Percentiles rank a stretch among this genome's conserved stretches.
Conservation (phyloP, 2,113 vertebrate species). For the Tenebrosternarchus preto region DNA sequence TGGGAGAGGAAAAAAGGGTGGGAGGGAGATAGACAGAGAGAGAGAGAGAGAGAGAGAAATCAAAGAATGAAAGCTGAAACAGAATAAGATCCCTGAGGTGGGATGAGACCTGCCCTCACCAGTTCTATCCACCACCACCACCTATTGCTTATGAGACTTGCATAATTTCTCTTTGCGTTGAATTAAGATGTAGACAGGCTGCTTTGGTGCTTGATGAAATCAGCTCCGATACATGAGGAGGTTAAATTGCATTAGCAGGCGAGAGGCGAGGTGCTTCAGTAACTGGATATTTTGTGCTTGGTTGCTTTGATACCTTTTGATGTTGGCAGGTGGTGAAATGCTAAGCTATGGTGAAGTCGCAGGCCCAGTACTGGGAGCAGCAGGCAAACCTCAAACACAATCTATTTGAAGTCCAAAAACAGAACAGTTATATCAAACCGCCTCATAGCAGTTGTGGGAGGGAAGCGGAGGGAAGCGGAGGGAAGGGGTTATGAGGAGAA, state of each 20-base stretch:
- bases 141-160: constrained; percentile 24
- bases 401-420: constrained; percentile 47
- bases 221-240: constrained; percentile 19
- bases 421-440: constrained; percentile 34
- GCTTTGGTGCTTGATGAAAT: constrained; percentile 42
- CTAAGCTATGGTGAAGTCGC: constrained; percentile 48
- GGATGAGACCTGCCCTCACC: not conserved
- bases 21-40: not conserved
- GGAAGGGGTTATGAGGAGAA: not conserved
- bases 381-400: constrained; percentile 32
- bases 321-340: constrained; percentile 26
- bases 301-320: constrained; percentile 43
- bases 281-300: constrained; percentile 29
- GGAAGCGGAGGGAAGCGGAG: too few relatives aligned
- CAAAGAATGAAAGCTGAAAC: constrained; percentile 50
- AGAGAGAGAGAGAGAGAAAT: constrained; percentile 18
- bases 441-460: constrained; percentile 30
- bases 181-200: constrained; percentile 39
- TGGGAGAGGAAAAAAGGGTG: not conserved
- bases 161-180: constrained; percentile 28
- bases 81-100: constrained; percentile 50
- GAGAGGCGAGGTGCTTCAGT: constrained; percentile 1
- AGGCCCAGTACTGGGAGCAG: constrained; percentile 25
- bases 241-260: constrained; percentile 49
- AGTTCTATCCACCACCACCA: not conserved